Conservation (phyloP, 2,797 vertebrate species). For the Notolabrus celidotus region DNA sequence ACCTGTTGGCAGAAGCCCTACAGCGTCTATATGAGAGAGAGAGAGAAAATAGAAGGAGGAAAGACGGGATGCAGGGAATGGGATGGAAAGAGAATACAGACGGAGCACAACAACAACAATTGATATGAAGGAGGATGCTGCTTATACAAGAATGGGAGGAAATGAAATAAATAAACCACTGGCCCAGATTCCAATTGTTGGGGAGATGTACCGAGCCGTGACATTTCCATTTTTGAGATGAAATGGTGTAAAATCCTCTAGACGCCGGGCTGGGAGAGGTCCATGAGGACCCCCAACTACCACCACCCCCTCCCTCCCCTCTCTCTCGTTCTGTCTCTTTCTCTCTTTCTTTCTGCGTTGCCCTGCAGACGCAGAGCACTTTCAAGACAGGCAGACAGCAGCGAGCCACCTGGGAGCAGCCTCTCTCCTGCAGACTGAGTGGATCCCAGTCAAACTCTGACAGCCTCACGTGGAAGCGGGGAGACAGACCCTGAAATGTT, state of each 20-base stretch:
- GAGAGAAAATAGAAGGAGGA: background rate
- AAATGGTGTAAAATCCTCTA: conserved; percentile 84
- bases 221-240: conserved; percentile 84
- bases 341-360: conserved; percentile 52
- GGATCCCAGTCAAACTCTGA: conserved; percentile 85
- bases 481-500: conserved; percentile 87
- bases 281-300: conserved; percentile 67
- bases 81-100: conserved; percentile 25
- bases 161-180: conserved; percentile 82
- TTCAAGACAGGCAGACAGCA: conserved; percentile 84
- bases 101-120: conserved; percentile 61
- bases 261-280: conserved; percentile 77
- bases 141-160: conserved; percentile 61
- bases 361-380: conserved; percentile 79
- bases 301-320: background rate
- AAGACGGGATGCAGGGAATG: background rate
- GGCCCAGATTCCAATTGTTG: conserved; percentile 83
- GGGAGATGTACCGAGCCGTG: conserved; percentile 80
- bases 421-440: conserved; percentile 82
- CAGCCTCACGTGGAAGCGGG: conserved; percentile 81
- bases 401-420: conserved; percentile 82
- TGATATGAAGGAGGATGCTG: conserved; percentile 60
- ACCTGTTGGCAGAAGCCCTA: conserved; percentile 66
- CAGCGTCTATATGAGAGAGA: conserved; percentile 49
- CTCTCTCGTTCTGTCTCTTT: background rate